Base-by-base conservation (phyloP, 2,888 invertebrate genomes). In the Coenonympha arcania region DNA sequence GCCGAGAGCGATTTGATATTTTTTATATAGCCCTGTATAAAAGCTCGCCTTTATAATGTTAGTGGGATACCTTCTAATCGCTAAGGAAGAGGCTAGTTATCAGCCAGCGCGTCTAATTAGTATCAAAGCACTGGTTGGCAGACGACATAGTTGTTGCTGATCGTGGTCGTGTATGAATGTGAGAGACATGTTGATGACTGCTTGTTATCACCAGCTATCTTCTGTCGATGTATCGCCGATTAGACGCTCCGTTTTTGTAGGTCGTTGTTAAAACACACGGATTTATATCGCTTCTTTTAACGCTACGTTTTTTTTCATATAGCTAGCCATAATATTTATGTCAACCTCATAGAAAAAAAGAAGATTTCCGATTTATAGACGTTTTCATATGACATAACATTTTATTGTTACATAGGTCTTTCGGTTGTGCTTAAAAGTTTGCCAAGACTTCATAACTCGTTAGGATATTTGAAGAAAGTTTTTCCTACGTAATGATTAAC, bases 91-190 rank as follows among this genome's bases (percentile, higher is more conserved):
- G 24, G 16, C 37, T 41, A 45, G 20, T 51, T 39, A 51, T 47
- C 39, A 33, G 36, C 45, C 40, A 48, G 46, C 45, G 26, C 34
- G 48, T 48, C 45, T 47, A 54, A 56, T 56, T 50, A 48, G 43
- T 28, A 33, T 53, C 46, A 49, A 47, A 54, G 37, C 34, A 50
- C 42, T 50, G 30, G 22, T 11, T 28, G 18, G 9, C 24, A 26
- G 11, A 30, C 47, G 30, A 53, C 57, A 48, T 45, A 47, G 54
- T 52, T 52, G 48, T 26, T 8, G 13, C 18, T 16, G 37, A 31
- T 47, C 15, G 24, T 20, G 49, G 40, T 44, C 50, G 47, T 52
- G 44, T 42, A 47, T 43, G 41, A 50, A 47, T 49, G 41, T 34
- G 46, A 46, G 22, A 49, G 34, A 45, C 37, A 45, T 45, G 20